Conservation (phyloP, 2,797 vertebrate genomes). For the Nothura maculosa region DNA sequence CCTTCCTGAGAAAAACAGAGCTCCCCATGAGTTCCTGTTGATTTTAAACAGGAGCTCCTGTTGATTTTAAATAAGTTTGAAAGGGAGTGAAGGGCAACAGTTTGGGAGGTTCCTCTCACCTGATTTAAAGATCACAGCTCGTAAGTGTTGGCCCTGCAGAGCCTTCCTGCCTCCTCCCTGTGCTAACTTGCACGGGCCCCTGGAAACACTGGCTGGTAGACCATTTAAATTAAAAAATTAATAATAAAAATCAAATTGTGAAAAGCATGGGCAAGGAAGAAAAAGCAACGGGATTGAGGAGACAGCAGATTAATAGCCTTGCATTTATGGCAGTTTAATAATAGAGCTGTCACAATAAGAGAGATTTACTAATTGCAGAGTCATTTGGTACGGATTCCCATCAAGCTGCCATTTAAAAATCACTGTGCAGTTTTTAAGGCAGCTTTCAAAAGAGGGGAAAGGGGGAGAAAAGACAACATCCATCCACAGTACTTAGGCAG, state of each 20-base stretch:
- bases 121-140: background rate
- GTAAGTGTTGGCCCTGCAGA: background rate
- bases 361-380: constrained; percentile 79
- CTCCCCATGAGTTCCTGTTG: background rate
- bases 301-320: constrained; percentile 76
- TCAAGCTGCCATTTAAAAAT: constrained; percentile 76
- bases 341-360: constrained; percentile 80
- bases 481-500: background rate
- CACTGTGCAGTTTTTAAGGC: constrained; percentile 37
- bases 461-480: background rate
- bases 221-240: background rate
- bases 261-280: constrained; percentile 46
- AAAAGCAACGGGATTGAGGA: constrained; percentile 54
- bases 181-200: background rate
- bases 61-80: background rate
- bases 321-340: constrained; percentile 80
- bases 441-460: constrained; percentile 5
- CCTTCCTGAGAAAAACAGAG: background rate
- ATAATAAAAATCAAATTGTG: background rate
- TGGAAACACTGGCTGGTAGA: constrained; percentile 5
- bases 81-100: background rate
- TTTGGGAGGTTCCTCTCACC: background rate
- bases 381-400: constrained; percentile 75
- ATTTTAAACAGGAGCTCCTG: background rate
- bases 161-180: background rate